Percentiles rank a stretch among this genome's conserved stretches.
phyloP scores from a whole-genome alignment of 2,113 vertebrate species.

The Pongo pygmaeus region DNA sequence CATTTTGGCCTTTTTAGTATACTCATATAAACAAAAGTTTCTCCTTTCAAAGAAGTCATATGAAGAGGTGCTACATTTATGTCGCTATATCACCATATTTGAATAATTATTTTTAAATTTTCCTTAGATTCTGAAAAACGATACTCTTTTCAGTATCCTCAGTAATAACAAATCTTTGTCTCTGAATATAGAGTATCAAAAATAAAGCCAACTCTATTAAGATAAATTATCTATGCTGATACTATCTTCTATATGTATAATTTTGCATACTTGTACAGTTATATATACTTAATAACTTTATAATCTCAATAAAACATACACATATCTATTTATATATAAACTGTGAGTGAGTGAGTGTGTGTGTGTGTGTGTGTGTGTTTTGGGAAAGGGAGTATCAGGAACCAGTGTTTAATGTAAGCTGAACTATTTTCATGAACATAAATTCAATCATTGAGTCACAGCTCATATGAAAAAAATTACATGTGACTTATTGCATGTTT shows the following conservation, averaged over 20 bases:
- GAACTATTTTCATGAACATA: neutral
- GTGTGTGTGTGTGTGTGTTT: neutral
- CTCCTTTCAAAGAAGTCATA: neutral
- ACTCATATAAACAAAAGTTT: neutral
- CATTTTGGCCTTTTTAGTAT: neutral
- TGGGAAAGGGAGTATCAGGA: neutral
- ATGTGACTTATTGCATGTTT: neutral
- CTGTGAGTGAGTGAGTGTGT: neutral
- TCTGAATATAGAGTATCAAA: neutral
- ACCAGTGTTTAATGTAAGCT: neutral
- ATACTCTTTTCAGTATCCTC: neutral
- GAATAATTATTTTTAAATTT: neutral
- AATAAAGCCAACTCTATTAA: neutral
- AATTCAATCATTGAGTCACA: neutral
- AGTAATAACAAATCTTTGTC: slow-evolving; percentile 1
- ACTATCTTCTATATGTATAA: neutral
- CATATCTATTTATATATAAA: neutral
- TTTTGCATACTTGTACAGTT: neutral
- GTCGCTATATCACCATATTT: neutral
- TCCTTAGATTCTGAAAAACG: neutral
- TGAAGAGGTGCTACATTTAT: neutral
- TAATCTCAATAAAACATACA: neutral
- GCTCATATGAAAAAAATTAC: neutral
- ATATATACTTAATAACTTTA: neutral
- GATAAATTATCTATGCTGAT: neutral